Conservation (phyloP, 2,888 invertebrate species). For the Drosophila yooni region DNA sequence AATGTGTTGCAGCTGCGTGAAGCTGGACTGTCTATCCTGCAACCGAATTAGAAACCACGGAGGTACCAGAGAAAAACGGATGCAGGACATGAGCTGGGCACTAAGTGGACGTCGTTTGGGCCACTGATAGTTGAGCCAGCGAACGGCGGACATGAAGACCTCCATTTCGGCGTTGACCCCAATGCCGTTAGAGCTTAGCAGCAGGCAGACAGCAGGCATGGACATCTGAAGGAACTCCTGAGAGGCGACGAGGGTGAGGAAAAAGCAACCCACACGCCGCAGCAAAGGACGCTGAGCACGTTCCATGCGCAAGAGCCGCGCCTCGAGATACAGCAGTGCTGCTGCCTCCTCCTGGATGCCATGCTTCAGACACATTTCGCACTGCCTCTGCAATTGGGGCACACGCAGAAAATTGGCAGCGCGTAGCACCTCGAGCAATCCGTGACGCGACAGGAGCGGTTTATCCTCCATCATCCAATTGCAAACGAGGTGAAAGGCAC, state of each 20-base stretch:
- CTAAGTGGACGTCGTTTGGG: constrained; percentile 86
- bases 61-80: constrained; percentile 91
- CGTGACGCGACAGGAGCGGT: constrained; percentile 88
- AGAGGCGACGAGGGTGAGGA: constrained; percentile 90
- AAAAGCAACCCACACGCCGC: constrained; percentile 90
- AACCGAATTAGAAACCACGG: constrained; percentile 93
- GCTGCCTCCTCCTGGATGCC: constrained; percentile 91
- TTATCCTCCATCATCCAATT: constrained; percentile 93
- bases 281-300: constrained; percentile 82
- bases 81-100: constrained; percentile 88
- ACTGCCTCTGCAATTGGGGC: constrained; percentile 90
- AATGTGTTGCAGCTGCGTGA: constrained; percentile 89
- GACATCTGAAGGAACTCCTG: constrained; percentile 90
- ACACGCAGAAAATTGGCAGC: constrained; percentile 90
- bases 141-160: constrained; percentile 91
- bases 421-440: constrained; percentile 90
- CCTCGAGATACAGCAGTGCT: constrained; percentile 88
- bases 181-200: constrained; percentile 90
- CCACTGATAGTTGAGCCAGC: constrained; percentile 92
- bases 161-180: constrained; percentile 89
- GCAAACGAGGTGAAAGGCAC: constrained; percentile 90
- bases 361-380: constrained; percentile 91
- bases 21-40: constrained; percentile 89
- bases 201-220: constrained; percentile 88
- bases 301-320: constrained; percentile 85